Base-by-base conservation (phyloP, 2,797 vertebrate genomes). In the Heteromormyrus szaboi region DNA sequence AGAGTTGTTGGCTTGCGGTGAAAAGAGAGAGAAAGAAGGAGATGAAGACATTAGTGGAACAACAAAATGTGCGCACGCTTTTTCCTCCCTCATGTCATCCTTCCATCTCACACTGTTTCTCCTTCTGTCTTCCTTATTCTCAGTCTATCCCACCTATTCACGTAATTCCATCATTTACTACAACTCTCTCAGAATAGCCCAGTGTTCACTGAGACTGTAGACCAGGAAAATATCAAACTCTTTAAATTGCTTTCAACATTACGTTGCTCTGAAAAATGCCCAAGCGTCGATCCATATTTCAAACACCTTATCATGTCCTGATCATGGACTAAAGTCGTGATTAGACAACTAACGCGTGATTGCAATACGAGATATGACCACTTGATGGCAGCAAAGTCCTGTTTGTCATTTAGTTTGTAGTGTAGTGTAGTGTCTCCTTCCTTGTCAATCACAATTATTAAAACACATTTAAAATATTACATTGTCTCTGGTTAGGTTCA, bases 351-450 rank as follows among this genome's bases (percentile, higher is more conserved):
- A 79, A 41, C 17, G 14, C 44, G 33, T 79, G 14, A 17, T 41
- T 79, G 72, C 3, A 79, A 44, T 86, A 86, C 6, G 19, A 54
- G 2, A 54, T 7, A 86, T 22, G 50, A 37, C 84, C 84, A 86
- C 84, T 54, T 86, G 84, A 37, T 86, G 86, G 86, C 50, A 54
- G 84, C 84, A 86, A 86, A 56, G 72, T 79, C 72, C 37, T 2
- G 14, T 79, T 44, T 79, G 72, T 19, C 33, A 41, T 17, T 14
- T 76, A 33, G 33, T 68, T 33, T 76, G 68, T 4, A 37, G 29
- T 14, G 33, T 76, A 19, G 17, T 0, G 11, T 76, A 41, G 37
- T 2, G 72, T 41, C 33, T 44, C 22, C 5, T 12, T 76, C 37
- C 17, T 37, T 44, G 37, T 79, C 72, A 79, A 44, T 41, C 37